These are phyloP conservation scores for Artibeus jamaicensis DNA, from an alignment of 2,797 vertebrate genomes.

Conservation along the genomic window DNA sequence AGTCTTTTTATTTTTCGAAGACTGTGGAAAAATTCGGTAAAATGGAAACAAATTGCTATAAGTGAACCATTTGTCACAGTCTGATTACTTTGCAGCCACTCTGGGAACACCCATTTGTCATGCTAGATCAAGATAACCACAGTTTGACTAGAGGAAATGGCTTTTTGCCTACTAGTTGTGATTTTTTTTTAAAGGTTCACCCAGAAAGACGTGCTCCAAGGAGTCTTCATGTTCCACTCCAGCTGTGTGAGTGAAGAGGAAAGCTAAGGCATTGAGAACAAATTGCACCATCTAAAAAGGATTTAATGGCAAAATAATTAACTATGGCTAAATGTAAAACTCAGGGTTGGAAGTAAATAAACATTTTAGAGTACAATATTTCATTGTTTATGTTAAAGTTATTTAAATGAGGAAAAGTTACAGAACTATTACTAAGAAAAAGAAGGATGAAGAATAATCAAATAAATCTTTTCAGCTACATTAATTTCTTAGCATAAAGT, in stretches of 20 bases:
- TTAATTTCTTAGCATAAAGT: constrained; percentile 32
- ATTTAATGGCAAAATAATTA: constrained; percentile 65
- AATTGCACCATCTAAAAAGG: constrained; percentile 51
- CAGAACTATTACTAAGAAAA: constrained; percentile 31
- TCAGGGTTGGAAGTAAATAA: constrained; percentile 40
- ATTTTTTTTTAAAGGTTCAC: constrained; percentile 49
- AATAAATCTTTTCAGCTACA: constrained; percentile 20
- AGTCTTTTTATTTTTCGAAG: constrained; percentile 79
- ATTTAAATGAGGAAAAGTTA: constrained; percentile 46
- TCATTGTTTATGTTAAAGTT: constrained; percentile 41
- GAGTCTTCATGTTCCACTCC: constrained; percentile 54
- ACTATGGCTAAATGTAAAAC: constrained; percentile 46
- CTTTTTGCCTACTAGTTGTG: constrained; percentile 79
- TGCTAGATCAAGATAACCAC: constrained; percentile 85
- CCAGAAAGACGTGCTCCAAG: constrained; percentile 43
- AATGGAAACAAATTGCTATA: constrained; percentile 90
- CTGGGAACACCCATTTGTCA: constrained; percentile 88
- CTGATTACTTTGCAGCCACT: constrained; percentile 88
- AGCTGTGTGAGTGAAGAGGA: constrained; percentile 49
- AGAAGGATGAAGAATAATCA: constrained; percentile 16
- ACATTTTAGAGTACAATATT: constrained; percentile 43
- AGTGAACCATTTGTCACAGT: constrained; percentile 90
- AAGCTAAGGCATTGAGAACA: constrained; percentile 47
- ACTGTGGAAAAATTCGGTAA: constrained; percentile 84
- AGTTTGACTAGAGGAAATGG: constrained; percentile 80